Evolutionary conservation across 2,797 vertebrate species (phyloP), one percentile per base, ranked within the genome.

Genomic region (Ambastaia sidthimunki): DNA sequence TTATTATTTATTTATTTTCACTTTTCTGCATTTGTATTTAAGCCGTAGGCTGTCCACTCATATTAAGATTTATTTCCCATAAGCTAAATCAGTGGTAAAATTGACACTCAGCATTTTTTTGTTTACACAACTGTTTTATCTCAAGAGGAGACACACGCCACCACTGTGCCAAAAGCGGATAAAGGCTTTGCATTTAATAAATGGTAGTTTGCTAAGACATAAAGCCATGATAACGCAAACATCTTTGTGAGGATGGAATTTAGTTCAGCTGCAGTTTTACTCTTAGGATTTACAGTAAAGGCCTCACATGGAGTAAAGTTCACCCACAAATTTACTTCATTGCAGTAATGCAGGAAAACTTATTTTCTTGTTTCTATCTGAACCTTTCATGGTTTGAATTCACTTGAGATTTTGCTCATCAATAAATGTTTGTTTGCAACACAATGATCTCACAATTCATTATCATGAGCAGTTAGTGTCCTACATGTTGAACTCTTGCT

Each of bases 71-170:
- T 88, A 89, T 80, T 80, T 87, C 88, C 75, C 80, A 78, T 91
- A 92, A 93, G 92, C 90, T 90, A 89, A 91, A 91, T 92, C 89
- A 83, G 85, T 89, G 87, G 87, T 91, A 89, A 88, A 91, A 92
- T 88, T 91, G 90, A 93, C 90, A 92, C 89, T 90, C 89, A 57
- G 90, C 91, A 89, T 68, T 87, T 91, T 91, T 91, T 90, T 90
- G 87, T 92, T 92, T 91, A 86, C 86, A 70, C 50, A 80, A 76
- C 87, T 86, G 90, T 90, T 92, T 90, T 86, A 85, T 92, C 91
- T 91, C 85, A 69, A 85, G 83, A 88, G 88, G 90, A 90, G 88
- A 91, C 90, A 90, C 87, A 87, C 88, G 90, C 88, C 86, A 88
- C 82, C 65, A 87, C 83, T 80, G 80, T 70, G 84, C 83, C 85